A percentile compares a stretch with the other conserved stretches of the same genome.
These are phyloP conservation scores for Melospiza georgiana DNA, from an alignment of 2,113 vertebrate species.

Conservation along the genomic window DNA sequence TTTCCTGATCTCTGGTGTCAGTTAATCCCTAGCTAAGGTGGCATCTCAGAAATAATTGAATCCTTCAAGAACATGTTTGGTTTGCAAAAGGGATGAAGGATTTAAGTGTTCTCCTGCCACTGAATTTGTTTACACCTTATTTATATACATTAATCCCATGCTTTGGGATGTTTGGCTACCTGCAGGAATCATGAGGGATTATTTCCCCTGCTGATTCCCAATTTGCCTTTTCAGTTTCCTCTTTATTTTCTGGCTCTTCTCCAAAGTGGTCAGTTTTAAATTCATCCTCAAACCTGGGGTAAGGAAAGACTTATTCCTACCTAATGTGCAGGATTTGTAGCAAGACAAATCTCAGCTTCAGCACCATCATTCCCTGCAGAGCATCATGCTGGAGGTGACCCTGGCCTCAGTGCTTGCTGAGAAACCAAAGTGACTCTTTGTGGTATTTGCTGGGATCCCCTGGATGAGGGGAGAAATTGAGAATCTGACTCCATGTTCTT, in stretches of 20 bases:
- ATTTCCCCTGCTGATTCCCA: neutral
- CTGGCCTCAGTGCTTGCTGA: neutral
- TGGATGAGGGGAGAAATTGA: too few species aligned
- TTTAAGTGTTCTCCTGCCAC: neutral
- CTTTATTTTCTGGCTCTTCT: neutral
- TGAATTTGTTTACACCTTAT: slow-evolving; percentile 22
- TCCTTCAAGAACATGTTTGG: neutral
- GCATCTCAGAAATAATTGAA: slow-evolving; percentile 16
- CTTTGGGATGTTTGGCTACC: neutral
- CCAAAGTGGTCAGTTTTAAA: neutral
- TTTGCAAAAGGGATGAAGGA: neutral
- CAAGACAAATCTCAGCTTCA: neutral
- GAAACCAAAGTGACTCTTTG: neutral
- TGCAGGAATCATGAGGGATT: slow-evolving; percentile 22
- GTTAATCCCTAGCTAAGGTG: neutral
- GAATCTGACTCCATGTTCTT: too few species aligned
- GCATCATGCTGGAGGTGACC: neutral
- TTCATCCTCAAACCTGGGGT: neutral
- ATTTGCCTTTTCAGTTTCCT: neutral
- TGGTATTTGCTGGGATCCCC: too few species aligned
- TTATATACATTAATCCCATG: neutral
- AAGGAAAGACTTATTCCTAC: neutral
- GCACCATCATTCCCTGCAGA: neutral
- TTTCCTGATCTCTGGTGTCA: neutral
- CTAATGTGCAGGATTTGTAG: neutral